A percentile compares a stretch with the other conserved stretches of the same genome.
Conservation (phyloP, 1,140 invertebrate genomes). For the Ganaspis sp. region DNA sequence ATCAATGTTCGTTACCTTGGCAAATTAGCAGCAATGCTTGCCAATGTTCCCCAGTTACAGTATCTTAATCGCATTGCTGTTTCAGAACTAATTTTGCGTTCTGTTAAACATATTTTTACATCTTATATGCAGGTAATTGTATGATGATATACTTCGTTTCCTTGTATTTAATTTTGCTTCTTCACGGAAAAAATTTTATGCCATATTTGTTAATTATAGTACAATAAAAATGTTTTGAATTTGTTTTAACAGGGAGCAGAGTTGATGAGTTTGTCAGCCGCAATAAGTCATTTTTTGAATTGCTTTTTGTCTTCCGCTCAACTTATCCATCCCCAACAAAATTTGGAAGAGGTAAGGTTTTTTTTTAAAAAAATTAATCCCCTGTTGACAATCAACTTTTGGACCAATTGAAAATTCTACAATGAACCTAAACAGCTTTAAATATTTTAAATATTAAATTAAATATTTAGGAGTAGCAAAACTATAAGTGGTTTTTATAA, state of each 20-base stretch:
- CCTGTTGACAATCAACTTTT: too few relatives aligned
- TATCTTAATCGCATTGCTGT: slow-evolving; percentile 93
- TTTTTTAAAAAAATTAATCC: too few relatives aligned
- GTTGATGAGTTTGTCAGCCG: slow-evolving; percentile 90
- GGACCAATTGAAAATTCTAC: too few relatives aligned
- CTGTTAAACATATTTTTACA: slow-evolving; percentile 96
- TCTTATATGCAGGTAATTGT: slow-evolving; percentile 87
- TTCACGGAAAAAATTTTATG: too few relatives aligned
- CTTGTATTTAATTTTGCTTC: too few relatives aligned
- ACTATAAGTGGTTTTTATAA: too few relatives aligned
- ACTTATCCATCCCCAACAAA: slow-evolving; percentile 79
- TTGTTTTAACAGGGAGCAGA: slow-evolving; percentile 82
- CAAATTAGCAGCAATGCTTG: slow-evolving; percentile 87
- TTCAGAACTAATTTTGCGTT: slow-evolving; percentile 89
- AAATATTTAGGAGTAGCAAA: too few relatives aligned
- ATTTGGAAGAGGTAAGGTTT: slow-evolving; percentile 81
- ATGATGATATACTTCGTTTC: too few relatives aligned
- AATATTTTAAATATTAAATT: too few relatives aligned
- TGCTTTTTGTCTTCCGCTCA: slow-evolving; percentile 90
- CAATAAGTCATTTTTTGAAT: slow-evolving; percentile 96
- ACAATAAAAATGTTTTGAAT: background rate
- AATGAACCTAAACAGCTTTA: too few relatives aligned
- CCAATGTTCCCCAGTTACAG: slow-evolving; percentile 86
- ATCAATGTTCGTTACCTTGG: slow-evolving; percentile 98
- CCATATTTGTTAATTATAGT: background rate